Evolutionary conservation across 2,113 vertebrate species (phyloP).

Genomic region (Calyptommatus sinebrachiatus): DNA sequence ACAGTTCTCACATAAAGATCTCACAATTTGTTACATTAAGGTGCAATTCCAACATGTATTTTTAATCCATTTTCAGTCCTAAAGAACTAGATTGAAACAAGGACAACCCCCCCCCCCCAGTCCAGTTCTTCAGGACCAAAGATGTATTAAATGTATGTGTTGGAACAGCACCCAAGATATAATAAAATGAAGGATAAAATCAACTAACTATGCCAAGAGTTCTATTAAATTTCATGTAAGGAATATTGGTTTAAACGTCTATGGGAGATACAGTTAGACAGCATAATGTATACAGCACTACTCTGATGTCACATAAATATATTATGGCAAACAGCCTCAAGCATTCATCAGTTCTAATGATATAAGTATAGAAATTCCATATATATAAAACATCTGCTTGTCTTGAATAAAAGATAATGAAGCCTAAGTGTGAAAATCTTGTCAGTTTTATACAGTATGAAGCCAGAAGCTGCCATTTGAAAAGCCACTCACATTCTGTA

Average conservation of each 20-base stretch:
- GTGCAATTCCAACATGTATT: too few relatives aligned
- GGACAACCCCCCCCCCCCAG: too few relatives aligned
- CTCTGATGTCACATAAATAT: conserved; percentile 16
- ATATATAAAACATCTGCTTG: background rate
- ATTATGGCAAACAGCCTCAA: conserved; percentile 1
- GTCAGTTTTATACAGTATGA: background rate
- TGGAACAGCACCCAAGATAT: background rate
- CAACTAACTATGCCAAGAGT: background rate
- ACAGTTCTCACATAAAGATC: background rate
- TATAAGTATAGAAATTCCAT: background rate
- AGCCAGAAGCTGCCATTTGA: background rate
- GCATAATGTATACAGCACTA: background rate
- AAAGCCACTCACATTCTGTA: background rate
- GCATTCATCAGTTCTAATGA: background rate
- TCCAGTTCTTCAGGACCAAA: too few relatives aligned
- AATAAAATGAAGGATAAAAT: background rate
- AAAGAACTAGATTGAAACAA: too few relatives aligned
- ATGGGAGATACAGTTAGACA: background rate
- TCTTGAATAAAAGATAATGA: background rate
- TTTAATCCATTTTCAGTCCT: too few relatives aligned
- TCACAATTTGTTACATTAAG: too few relatives aligned
- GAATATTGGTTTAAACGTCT: background rate
- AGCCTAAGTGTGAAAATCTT: background rate
- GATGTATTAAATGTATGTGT: too few relatives aligned
- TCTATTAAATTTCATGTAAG: background rate